phyloP scores from a whole-genome alignment of 1,140 invertebrate species.

The Procambarus clarkii region DNA sequence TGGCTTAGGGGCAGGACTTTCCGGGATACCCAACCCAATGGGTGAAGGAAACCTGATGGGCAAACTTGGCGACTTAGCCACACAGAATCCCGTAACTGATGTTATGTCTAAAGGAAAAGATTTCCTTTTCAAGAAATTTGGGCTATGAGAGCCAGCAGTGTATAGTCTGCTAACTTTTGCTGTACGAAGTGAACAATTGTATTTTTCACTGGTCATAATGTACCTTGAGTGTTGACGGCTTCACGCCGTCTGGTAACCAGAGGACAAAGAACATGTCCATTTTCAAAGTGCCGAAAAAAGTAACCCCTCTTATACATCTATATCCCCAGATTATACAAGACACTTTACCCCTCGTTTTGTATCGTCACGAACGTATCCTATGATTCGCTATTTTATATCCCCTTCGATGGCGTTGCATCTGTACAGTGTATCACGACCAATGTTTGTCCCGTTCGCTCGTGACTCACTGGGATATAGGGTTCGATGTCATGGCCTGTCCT shows the following conservation, averaged over 20 bases:
- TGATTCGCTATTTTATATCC: constrained; percentile 40
- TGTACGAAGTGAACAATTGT: constrained; percentile 25
- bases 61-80: constrained; percentile 71
- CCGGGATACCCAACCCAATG: constrained; percentile 70
- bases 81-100: constrained; percentile 71
- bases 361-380: constrained; percentile 29
- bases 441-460: constrained; percentile 5
- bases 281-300: constrained; percentile 47
- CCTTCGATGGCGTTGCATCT: not conserved
- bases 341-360: constrained; percentile 38
- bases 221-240: not conserved
- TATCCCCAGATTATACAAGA: constrained; percentile 26
- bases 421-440: constrained; percentile 37
- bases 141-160: constrained; percentile 66
- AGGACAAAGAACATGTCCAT: constrained; percentile 38
- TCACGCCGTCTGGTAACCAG: not conserved
- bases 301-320: constrained; percentile 19
- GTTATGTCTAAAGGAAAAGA: constrained; percentile 71
- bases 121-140: constrained; percentile 72
- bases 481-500: not conserved
- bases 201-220: constrained; percentile 20
- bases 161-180: constrained; percentile 33
- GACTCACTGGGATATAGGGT: not conserved
- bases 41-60: constrained; percentile 69
- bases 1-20: constrained; percentile 69